Evolutionary conservation across 2,113 vertebrate species (phyloP), one percentile per base, ranked within the genome.

Genomic region (Fulmarus glacialis): DNA sequence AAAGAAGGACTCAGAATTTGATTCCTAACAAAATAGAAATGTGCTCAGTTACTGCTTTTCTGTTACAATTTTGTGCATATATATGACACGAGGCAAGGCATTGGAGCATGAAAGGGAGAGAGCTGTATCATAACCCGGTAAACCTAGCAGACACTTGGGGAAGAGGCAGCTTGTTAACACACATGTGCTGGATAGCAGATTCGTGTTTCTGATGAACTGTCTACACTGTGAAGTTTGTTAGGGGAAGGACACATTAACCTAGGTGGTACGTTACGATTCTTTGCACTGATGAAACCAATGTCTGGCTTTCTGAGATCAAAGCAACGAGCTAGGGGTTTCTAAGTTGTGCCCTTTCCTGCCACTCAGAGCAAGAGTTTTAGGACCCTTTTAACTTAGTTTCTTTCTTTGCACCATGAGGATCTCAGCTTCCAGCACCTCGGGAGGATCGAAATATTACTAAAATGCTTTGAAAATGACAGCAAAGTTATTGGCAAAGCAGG

Each of bases 371-470:
- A 81, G 26, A 80, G 26, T 59, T 79, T 62, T 81, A 91, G 15
- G 17, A 36, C 20, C 73, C 20, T n/a, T 9, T 12, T 27, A 42
- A 62, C 7, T 55, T 50, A 26, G 5, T 53, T 87, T 43, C 8
- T 38, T 7, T 40, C 14, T 47, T 72, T 38, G 17, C 15, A 68
- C 4, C 0, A 1, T 27, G 11, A 70, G 3, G 6, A 9, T n/a
- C n/a, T 90, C 34, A 29, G 22, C n/a, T 66, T 62, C 47, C 32
- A 87, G 48, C 27, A 42, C 12, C 40, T 12, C 83, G 27, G 11
- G 14, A 83, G 2, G 26, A 59, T n/a, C 2, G 1, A 86, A 92
- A 27, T 50, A 40, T 23, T 68, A 23, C 15, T 62, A 83, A 94
- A 81, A 66, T 53, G 7, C 34, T 90, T 83, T 89, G 63, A 73